phyloP scores from a whole-genome alignment of 2,888 invertebrate genomes.

The Synergus japonicus region DNA sequence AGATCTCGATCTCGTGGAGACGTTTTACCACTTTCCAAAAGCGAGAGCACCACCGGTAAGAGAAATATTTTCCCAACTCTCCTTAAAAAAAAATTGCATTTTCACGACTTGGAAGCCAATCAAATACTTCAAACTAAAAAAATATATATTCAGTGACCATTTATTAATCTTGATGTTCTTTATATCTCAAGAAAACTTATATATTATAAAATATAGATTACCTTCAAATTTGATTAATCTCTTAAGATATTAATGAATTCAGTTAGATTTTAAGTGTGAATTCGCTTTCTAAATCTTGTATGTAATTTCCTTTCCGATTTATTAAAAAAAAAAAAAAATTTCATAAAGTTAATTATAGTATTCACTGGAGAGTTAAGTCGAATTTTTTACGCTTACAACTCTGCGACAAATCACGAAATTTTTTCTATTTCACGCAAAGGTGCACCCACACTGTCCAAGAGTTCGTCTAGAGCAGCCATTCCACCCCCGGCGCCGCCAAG shows the following conservation, averaged over 20 bases:
- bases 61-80: neutral
- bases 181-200: too few relatives aligned
- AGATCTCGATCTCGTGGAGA: conserved; percentile 74
- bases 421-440: conserved; percentile 58
- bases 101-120: neutral
- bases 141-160: neutral
- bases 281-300: neutral
- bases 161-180: too few relatives aligned
- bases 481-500: conserved; percentile 84
- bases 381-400: neutral
- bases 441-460: conserved; percentile 75
- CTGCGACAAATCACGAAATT: neutral
- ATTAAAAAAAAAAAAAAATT: too few relatives aligned
- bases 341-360: neutral
- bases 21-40: conserved; percentile 70
- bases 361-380: neutral
- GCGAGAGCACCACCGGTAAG: conserved; percentile 75
- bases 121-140: neutral
- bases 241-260: neutral
- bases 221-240: too few relatives aligned
- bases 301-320: neutral
- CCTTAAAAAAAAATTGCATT: neutral
- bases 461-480: conserved; percentile 74
- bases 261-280: neutral
- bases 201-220: too few relatives aligned